Percentiles rank a stretch among this genome's conserved stretches.
phyloP scores from a whole-genome alignment of 2,113 vertebrate species.

The Nothobranchius kuhntae region DNA sequence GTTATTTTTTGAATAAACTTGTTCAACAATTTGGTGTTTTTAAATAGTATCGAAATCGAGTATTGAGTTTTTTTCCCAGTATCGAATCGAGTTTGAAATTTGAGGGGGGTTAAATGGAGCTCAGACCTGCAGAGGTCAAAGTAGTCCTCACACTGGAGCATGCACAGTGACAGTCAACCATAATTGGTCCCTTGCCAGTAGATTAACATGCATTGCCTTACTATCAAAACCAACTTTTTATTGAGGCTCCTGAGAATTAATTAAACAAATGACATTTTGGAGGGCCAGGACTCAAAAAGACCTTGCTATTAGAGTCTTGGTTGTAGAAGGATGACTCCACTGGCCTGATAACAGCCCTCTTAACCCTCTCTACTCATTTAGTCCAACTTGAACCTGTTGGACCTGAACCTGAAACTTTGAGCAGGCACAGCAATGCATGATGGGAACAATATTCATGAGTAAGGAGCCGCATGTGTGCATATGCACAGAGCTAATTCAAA shows the following conservation, averaged over 20 bases:
- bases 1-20: no score
- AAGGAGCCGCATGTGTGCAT: background rate
- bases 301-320: slow-evolving; percentile 45
- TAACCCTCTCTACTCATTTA: slow-evolving; percentile 37
- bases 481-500: no score
- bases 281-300: slow-evolving; percentile 39
- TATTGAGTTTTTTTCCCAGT: no score
- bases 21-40: no score
- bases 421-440: background rate
- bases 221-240: slow-evolving; percentile 66
- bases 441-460: slow-evolving; percentile 6
- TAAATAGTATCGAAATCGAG: no score
- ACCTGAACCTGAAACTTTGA: slow-evolving; percentile 4
- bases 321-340: slow-evolving; percentile 22
- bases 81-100: no score
- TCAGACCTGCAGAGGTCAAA: slow-evolving; percentile 32
- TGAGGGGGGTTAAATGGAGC: slow-evolving; percentile 13
- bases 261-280: slow-evolving; percentile 66
- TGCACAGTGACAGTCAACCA: slow-evolving; percentile 34
- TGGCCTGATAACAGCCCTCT: slow-evolving; percentile 21
- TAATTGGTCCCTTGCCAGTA: slow-evolving; percentile 59
- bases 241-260: slow-evolving; percentile 62
- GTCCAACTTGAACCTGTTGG: slow-evolving; percentile 3
- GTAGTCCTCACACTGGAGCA: slow-evolving; percentile 23
- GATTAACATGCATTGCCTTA: slow-evolving; percentile 64